A percentile compares a stretch with the other conserved stretches of the same genome.
phyloP scores from a whole-genome alignment of 2,113 vertebrate genomes.

The Bos javanicus region DNA sequence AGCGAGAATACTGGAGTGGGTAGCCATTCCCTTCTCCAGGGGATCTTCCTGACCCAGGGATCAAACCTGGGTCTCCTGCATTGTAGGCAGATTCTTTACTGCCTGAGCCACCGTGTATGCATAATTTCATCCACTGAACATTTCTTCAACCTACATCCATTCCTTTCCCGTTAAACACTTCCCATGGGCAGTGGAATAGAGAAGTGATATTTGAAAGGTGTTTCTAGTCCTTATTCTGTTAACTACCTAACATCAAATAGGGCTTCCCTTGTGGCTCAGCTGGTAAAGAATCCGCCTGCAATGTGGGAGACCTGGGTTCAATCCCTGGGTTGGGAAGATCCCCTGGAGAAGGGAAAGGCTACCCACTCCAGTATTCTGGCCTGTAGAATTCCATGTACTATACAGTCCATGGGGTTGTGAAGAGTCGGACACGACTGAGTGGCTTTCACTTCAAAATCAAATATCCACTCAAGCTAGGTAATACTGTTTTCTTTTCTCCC shows the following conservation, averaged over 20 bases:
- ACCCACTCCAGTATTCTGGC: background rate
- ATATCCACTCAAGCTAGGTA: background rate
- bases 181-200: background rate
- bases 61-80: background rate
- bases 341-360: background rate
- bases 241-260: background rate
- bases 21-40: background rate
- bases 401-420: background rate
- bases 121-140: background rate
- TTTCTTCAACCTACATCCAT: background rate
- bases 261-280: background rate
- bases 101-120: background rate
- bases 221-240: background rate
- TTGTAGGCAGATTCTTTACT: background rate
- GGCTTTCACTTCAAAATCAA: background rate
- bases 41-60: background rate
- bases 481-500: background rate
- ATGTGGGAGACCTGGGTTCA: background rate
- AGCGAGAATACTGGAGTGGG: background rate
- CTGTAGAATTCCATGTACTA: background rate
- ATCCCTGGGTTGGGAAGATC: background rate
- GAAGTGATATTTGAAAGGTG: background rate
- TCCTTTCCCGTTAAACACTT: background rate
- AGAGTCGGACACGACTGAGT: background rate
- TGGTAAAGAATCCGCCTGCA: background rate